A percentile compares a stretch with the other conserved stretches of the same genome.
phyloP scores from a whole-genome alignment of 2,113 vertebrate genomes.

The Merops nubicus region DNA sequence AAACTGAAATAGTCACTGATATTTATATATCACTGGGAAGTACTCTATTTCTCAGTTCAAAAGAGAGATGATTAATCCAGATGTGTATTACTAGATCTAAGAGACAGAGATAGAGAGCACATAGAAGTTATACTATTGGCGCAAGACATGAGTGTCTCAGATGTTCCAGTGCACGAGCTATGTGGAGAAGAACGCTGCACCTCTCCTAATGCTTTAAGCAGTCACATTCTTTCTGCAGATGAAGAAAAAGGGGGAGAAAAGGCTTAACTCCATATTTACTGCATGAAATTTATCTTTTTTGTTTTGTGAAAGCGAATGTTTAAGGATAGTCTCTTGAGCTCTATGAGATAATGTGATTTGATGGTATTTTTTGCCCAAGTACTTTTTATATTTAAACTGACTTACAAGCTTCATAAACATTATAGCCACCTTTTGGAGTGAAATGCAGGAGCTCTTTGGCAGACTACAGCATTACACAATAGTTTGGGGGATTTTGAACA shows the following conservation, averaged over 20 bases:
- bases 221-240: slow-evolving; percentile 36
- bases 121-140: slow-evolving; percentile 15
- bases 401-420: neutral
- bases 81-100: neutral
- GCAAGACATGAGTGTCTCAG: neutral
- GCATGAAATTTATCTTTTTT: neutral
- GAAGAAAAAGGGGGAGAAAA: neutral
- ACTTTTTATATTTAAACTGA: neutral
- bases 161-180: slow-evolving; percentile 44
- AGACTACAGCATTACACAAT: neutral
- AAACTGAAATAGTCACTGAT: neutral
- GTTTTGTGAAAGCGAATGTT: neutral
- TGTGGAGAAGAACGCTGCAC: slow-evolving; percentile 25
- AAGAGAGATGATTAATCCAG: slow-evolving; percentile 28
- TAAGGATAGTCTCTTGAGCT: neutral
- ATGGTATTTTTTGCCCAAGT: slow-evolving; percentile 26
- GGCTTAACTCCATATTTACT: neutral
- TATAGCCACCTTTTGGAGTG: neutral
- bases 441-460: slow-evolving; percentile 19
- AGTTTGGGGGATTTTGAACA: neutral
- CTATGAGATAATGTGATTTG: neutral
- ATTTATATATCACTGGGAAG: neutral
- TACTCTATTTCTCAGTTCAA: slow-evolving; percentile 1
- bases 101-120: slow-evolving; percentile 15
- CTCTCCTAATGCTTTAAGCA: slow-evolving; percentile 61